Evolutionary conservation across 2,113 vertebrate species (phyloP), one percentile per base, ranked within the genome.

Genomic region (Notarius quadriscutis): DNA sequence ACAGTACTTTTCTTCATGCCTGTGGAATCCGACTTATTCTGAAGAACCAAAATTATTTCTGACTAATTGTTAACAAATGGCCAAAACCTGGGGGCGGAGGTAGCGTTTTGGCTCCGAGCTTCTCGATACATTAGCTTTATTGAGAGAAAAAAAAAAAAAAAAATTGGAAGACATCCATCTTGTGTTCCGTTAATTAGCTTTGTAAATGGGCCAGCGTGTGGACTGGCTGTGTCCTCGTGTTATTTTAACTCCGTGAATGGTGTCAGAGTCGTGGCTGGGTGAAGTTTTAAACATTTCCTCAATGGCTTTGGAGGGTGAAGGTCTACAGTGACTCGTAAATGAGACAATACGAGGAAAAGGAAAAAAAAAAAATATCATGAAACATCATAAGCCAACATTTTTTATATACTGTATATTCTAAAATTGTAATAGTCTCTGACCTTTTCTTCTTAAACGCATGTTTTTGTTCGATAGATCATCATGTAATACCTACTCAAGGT

Each of bases 1-100:
- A 83, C 86, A 87, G 71, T 77, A 60, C 57, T 83, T 77, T 83
- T 84, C 85, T 81, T 86, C 85, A 85, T 81, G 67, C 63, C 55
- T 62, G 67, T 82, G 83, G 84, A 87, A 88, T 87, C 84, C 65
- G n/a, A 84, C 74, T 84, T 85, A 88, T 88, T 85, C 81, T 2
- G 60, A 89, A 67, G 57, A 55, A 88, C 78, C 72, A 63, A 83
- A 86, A 90, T 89, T 86, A 87, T 89, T 90, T 86, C 63, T 75
- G 51, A 81, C 78, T 90, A 87, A 91, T 89, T 87, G 89, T 85
- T 90, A 87, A 91, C 88, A 88, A 89, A 87, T 89, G 87, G 84
- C 55, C 84, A 50, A 55, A 79, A 79, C 85, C 50, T 41, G 1
- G 71, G 58, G 80, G 34, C n/a, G 11, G 53, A 79, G 57, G 57